phyloP scores from a whole-genome alignment of 2,113 vertebrate species.

The Xiphias gladius region DNA sequence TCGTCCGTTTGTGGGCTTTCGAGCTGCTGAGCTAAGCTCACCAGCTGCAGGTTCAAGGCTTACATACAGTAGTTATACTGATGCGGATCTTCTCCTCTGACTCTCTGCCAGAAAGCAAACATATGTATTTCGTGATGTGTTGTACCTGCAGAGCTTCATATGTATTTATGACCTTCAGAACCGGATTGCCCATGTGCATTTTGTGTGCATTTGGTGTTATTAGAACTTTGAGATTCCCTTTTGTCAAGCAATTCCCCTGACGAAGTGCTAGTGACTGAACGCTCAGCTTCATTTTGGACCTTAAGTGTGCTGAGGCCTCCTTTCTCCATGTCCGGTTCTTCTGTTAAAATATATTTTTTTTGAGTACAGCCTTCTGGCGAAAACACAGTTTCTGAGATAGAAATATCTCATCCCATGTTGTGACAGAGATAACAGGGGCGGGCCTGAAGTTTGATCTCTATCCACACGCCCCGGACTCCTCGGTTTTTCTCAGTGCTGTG shows the following conservation, averaged over 20 bases:
- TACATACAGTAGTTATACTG: too few species aligned
- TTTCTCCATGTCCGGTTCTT: neutral
- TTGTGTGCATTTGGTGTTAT: too few species aligned
- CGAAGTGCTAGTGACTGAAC: neutral
- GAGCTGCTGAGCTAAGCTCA: neutral
- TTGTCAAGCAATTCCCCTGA: too few species aligned
- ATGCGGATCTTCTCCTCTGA: too few species aligned
- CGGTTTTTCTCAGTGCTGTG: constrained; percentile 53
- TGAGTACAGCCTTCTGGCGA: constrained; percentile 7
- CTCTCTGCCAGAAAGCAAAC: neutral
- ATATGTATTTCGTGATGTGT: neutral
- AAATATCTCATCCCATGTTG: constrained; percentile 23
- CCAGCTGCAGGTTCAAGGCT: too few species aligned
- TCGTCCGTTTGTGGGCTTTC: too few species aligned
- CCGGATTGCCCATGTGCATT: too few species aligned
- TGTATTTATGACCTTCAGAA: neutral
- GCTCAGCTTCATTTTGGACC: neutral
- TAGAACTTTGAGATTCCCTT: neutral
- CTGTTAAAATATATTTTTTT: neutral
- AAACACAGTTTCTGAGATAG: constrained; percentile 9
- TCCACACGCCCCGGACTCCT: constrained; percentile 53
- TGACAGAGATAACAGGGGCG: constrained; percentile 18
- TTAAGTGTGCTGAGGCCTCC: neutral
- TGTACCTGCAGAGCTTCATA: neutral
- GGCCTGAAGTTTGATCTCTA: constrained; percentile 37